These are phyloP conservation scores for Eristalinus sepulchralis DNA, from an alignment of 2,888 invertebrate species.

Conservation along the genomic window DNA sequence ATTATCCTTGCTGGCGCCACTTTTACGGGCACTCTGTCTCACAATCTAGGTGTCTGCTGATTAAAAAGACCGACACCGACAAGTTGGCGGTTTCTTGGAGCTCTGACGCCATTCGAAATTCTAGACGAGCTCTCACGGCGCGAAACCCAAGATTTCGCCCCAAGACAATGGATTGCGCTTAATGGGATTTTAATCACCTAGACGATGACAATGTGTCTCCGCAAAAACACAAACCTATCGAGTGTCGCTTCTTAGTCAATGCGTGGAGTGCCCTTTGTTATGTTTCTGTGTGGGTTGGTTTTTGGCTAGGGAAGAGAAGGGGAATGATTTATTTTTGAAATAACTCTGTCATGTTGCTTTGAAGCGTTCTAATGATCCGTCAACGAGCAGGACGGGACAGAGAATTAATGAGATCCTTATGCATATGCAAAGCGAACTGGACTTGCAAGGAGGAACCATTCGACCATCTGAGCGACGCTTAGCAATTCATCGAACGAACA, in stretches of 20 bases:
- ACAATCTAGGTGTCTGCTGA: background rate
- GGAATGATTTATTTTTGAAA: slow-evolving; percentile 46
- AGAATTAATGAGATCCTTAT: background rate
- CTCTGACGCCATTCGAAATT: background rate
- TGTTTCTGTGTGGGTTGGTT: no score
- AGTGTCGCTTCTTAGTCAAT: background rate
- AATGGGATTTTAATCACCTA: slow-evolving; percentile 61
- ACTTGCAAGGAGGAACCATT: background rate
- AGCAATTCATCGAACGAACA: background rate
- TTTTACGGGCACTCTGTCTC: slow-evolving; percentile 5
- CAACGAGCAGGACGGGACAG: background rate
- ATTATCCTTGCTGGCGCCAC: slow-evolving; percentile 58
- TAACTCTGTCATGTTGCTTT: slow-evolving; percentile 13
- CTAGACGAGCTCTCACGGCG: background rate
- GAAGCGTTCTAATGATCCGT: slow-evolving; percentile 1
- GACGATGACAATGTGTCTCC: slow-evolving; percentile 29
- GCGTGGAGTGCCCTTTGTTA: no score
- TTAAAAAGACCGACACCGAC: background rate
- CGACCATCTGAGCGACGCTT: background rate
- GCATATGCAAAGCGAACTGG: background rate
- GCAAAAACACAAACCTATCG: background rate
- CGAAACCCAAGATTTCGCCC: background rate
- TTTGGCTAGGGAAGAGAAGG: background rate
- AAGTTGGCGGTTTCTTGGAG: background rate
- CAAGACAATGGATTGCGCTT: background rate